Conservation (phyloP, 2,113 vertebrate genomes). For the Lepisosteus osseus region DNA sequence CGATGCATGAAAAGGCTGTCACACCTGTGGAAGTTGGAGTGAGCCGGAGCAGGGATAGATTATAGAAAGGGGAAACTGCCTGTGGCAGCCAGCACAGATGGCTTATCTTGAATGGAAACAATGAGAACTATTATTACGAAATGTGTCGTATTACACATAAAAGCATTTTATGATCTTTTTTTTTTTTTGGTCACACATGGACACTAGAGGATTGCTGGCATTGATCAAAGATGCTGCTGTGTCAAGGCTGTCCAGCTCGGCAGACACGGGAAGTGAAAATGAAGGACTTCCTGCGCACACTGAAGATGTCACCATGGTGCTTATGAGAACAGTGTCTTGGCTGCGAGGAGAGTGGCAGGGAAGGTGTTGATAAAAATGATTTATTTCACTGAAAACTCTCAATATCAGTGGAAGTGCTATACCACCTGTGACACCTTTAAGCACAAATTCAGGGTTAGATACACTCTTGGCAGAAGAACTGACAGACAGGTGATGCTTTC, state of each 20-base stretch:
- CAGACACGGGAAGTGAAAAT: neutral
- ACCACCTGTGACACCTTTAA: too few relatives aligned
- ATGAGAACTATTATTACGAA: constrained; percentile 38
- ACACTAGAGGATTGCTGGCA: neutral
- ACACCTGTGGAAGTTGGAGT: constrained; percentile 43
- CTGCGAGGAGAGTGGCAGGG: neutral
- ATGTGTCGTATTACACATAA: constrained; percentile 63
- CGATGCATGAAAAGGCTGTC: constrained; percentile 48
- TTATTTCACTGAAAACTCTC: neutral
- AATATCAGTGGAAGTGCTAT: too few relatives aligned
- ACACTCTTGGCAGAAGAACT: too few relatives aligned
- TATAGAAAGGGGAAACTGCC: constrained; percentile 45
- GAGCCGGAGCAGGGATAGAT: constrained; percentile 42
- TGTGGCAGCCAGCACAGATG: constrained; percentile 46
- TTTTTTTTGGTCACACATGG: neutral
- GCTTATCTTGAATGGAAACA: constrained; percentile 41
- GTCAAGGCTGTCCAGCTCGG: too few relatives aligned
- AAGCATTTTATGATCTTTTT: neutral
- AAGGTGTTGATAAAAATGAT: neutral
- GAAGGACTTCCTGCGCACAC: neutral
- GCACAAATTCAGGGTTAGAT: too few relatives aligned
- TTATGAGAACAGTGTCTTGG: neutral
- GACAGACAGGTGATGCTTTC: too few relatives aligned
- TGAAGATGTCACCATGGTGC: neutral
- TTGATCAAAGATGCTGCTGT: neutral